Evolutionary conservation across 2,113 vertebrate genomes (phyloP), one percentile per base, ranked within the genome.

Genomic region (Aptenodytes patagonicus): DNA sequence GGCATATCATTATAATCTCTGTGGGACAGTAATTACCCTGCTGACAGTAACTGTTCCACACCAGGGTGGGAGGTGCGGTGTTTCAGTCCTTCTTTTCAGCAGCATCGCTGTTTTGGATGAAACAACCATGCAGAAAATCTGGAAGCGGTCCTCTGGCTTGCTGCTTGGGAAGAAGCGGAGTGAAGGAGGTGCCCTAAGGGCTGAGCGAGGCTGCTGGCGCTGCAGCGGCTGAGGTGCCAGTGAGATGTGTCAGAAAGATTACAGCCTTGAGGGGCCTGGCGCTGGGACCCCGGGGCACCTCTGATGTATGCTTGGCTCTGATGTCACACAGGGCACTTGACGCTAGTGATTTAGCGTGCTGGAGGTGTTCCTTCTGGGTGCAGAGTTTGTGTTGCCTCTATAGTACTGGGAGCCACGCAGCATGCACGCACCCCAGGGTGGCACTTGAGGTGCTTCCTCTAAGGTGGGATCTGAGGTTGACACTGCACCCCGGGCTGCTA

Each of bases 261-360:
- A 31, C 31, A 86, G 5, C 62, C n/a, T 36, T 44, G 21, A 51
- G 76, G 26, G 24, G 17, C 34, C 57, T 71, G 52, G 22, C 17
- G 3, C 25, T 62, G 29, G 47, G n/a, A n/a, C 62, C 18, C 14
- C 4, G 2, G 15, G 40, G 14, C 49, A 65, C 29, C 25, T 75
- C 29, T 62, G 32, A 7, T 32, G 18, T 26, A 3, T 8, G 18
- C 7, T 5, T 61, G 55, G 40, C 60, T 82, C 26, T 72, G 52
- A 29, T 68, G 75, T 62, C 71, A 28, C 16, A 11, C 20, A 9
- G 3, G 9, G 17, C 3, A 1, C 40, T 47, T 0, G 0, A 7
- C 1, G 0, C 26, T 55, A 28, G 19, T 38, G 60, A 31, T 57
- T 31, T n/a, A 46, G 16, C 49, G 60, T 70, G 82, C 78, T 61